Conservation (phyloP, 2,888 invertebrate species). For the Pseudanteris insignis region DNA sequence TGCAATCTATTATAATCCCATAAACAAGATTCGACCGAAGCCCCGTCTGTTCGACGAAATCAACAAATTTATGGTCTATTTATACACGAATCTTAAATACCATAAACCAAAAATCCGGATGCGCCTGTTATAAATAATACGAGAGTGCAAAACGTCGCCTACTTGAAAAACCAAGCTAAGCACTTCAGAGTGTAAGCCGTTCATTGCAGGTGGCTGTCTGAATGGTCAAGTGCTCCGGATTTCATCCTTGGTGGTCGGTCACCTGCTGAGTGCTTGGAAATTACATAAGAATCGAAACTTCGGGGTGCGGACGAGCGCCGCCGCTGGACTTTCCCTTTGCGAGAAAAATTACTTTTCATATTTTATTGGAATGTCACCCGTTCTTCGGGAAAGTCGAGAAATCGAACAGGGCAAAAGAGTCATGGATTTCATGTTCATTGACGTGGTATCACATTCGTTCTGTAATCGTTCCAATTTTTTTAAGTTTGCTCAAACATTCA, state of each 20-base stretch:
- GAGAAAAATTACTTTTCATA: constrained; percentile 60
- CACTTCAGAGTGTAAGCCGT: constrained; percentile 16
- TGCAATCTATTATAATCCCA: constrained; percentile 6
- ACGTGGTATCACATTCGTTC: too few relatives aligned
- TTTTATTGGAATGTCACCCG: constrained; percentile 49
- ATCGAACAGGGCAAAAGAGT: too few relatives aligned
- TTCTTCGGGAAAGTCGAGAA: constrained; percentile 46
- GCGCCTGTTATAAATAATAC: constrained; percentile 19
- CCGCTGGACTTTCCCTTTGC: constrained; percentile 54
- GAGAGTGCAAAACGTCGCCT: constrained; percentile 14
- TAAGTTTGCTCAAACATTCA: too few relatives aligned
- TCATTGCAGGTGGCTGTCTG: constrained; percentile 21
- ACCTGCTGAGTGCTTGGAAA: constrained; percentile 43
- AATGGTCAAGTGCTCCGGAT: constrained; percentile 46
- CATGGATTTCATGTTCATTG: too few relatives aligned
- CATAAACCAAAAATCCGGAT: constrained; percentile 12
- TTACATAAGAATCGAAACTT: constrained; percentile 42
- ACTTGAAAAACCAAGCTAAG: constrained; percentile 11
- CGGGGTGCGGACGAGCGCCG: constrained; percentile 46
- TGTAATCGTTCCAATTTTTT: too few relatives aligned
- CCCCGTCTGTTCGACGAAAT: constrained; percentile 18
- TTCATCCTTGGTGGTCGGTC: constrained; percentile 48
- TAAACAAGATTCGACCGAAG: background rate
- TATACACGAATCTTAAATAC: constrained; percentile 17
- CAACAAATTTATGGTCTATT: constrained; percentile 31